Percentiles rank a stretch among this genome's conserved stretches.
Evolutionary conservation across 2,888 invertebrate species (phyloP).

Genomic region (Hydrotaea diabolus): DNA sequence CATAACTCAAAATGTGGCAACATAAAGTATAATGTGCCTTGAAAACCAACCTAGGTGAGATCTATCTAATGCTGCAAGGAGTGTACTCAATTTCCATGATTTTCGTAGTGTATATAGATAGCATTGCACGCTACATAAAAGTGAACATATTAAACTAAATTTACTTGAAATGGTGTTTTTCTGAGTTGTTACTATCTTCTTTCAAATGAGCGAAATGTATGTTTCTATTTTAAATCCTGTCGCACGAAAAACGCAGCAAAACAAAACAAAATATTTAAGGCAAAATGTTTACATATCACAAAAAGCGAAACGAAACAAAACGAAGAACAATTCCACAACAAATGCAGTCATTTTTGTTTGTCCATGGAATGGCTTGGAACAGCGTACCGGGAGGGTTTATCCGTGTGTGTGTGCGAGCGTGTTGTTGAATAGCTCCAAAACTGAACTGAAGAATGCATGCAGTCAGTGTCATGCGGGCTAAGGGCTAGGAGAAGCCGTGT

Average conservation of each 20-base stretch:
- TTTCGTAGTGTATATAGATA: too few relatives aligned
- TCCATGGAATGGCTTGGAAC: background rate
- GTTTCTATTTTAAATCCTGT: constrained; percentile 16
- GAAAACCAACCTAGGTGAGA: too few relatives aligned
- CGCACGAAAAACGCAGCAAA: constrained; percentile 10
- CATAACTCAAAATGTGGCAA: too few relatives aligned
- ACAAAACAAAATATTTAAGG: constrained; percentile 5
- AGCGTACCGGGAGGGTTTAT: background rate
- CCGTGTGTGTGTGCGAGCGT: too few relatives aligned
- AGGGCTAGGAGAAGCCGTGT: background rate
- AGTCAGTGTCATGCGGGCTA: background rate
- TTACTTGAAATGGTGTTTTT: too few relatives aligned
- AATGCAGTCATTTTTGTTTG: constrained; percentile 14
- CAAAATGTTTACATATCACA: constrained; percentile 7
- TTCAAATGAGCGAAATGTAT: too few relatives aligned
- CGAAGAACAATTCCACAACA: constrained; percentile 13
- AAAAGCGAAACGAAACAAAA: background rate
- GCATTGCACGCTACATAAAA: too few relatives aligned
- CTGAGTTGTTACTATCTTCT: too few relatives aligned
- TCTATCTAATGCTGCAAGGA: too few relatives aligned
- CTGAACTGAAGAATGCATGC: background rate
- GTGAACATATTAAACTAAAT: too few relatives aligned
- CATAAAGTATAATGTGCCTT: too few relatives aligned
- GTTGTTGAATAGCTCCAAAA: background rate
- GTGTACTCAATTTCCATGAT: too few relatives aligned